A percentile compares a stretch with the other conserved stretches of the same genome.
phyloP scores from a whole-genome alignment of 2,797 vertebrate genomes.

The Anolis apletophallus region DNA sequence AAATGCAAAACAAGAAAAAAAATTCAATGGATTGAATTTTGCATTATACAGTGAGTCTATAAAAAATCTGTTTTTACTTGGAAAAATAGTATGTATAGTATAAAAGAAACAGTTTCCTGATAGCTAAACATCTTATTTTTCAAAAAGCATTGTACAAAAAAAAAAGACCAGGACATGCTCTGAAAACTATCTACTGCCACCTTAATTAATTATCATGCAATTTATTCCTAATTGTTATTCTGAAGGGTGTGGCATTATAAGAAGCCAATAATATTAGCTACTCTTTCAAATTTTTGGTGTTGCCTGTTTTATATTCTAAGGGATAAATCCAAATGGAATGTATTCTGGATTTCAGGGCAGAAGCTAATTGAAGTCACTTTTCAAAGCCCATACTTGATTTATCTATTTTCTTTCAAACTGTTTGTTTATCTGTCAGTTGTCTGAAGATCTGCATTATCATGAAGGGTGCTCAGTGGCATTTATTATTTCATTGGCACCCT shows the following conservation, averaged over 20 bases:
- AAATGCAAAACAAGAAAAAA: background rate
- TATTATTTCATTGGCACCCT: background rate
- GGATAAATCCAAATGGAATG: conserved; percentile 5
- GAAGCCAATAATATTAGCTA: background rate
- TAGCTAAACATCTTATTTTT: background rate
- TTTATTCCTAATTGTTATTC: background rate
- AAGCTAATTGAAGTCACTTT: conserved; percentile 32
- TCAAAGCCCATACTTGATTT: conserved; percentile 28
- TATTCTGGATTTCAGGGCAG: conserved; percentile 15
- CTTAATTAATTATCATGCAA: background rate
- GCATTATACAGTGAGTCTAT: background rate
- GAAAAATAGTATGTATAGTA: background rate
- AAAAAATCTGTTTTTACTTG: background rate
- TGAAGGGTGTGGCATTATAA: background rate
- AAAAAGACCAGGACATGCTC: background rate
- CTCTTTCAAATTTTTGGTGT: conserved; percentile 28
- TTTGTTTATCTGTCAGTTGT: conserved; percentile 13
- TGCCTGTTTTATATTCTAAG: conserved; percentile 13
- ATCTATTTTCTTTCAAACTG: background rate
- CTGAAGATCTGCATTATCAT: background rate
- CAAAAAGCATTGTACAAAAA: background rate
- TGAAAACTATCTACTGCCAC: background rate
- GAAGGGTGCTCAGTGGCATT: conserved; percentile 11
- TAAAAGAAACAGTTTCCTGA: background rate
- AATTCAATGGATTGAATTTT: background rate